phyloP scores from a whole-genome alignment of 2,888 invertebrate species.

The Palloptera scutellata region DNA sequence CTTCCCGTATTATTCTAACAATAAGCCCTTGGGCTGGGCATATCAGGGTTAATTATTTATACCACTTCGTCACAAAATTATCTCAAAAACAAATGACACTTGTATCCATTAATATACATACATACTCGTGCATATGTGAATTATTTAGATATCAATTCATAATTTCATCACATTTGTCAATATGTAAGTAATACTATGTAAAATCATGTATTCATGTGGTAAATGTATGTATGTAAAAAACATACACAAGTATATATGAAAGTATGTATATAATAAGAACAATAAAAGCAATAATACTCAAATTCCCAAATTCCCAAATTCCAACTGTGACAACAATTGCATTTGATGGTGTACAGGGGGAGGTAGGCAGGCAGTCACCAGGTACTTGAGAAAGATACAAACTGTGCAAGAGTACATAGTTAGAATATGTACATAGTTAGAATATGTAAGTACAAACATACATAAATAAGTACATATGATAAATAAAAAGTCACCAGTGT shows the following conservation, averaged over 20 bases:
- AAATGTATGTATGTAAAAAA: no score
- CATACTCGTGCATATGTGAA: background rate
- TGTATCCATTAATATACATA: background rate
- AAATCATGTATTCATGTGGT: background rate
- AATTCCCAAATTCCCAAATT: no score
- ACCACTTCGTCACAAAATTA: no score
- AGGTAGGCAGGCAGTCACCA: background rate
- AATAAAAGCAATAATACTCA: background rate
- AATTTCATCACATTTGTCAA: background rate
- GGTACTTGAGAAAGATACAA: constrained; percentile 1
- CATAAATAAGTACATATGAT: background rate
- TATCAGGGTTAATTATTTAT: no score
- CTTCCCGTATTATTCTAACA: no score
- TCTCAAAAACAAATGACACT: no score
- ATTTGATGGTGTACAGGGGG: background rate
- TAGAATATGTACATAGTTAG: background rate
- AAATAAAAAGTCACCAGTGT: background rate
- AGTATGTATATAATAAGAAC: no score
- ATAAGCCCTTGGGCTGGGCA: no score
- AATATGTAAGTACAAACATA: background rate
- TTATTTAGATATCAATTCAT: background rate
- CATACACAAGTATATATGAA: no score
- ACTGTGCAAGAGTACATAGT: background rate
- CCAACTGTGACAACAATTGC: background rate
- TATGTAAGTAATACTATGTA: no score